Evolutionary conservation across 2,797 vertebrate species (phyloP), one percentile per base, ranked within the genome.

Genomic region (Paramormyrops hopkinsi): DNA sequence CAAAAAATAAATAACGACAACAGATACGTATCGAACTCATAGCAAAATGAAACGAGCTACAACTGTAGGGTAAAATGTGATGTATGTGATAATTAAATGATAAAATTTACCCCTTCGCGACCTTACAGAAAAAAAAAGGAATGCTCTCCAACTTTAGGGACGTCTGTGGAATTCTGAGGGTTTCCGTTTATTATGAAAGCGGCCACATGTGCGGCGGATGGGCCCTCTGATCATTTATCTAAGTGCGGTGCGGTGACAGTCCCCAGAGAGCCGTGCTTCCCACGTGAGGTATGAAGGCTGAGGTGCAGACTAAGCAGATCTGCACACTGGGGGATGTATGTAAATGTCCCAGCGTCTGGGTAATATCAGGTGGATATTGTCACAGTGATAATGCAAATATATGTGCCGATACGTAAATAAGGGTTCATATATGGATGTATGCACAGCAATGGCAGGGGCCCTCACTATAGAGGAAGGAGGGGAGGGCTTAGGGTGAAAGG

Each of bases 401-500:
- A 50, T 29, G 22, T 59, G 25, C 33, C 29, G 25, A 65, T 85
- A 59, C 56, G 14, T 56, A 85, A 85, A 88, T 51, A 65, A 85
- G 46, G 50, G 56, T 86, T 33, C 59, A 65, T 53, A 51, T 73
- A 53, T 86, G 82, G 22, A 59, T 29, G 54, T 50, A 48, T 25
- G 79, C 19, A 69, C 19, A 14, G 1, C 25, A 4, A n/a, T 19
- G 46, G 56, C 59, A 25, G 7, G 56, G n/a, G 54, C 4, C n/a
- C 50, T 4, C 37, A 2, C 2, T 33, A 29, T 25, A 25, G 41
- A 19, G 88, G n/a, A 25, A 48, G 22, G 76, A 12, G 79, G 54
- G 41, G 88, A 19, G 41, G 11, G 83, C 44, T 69, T 69, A 11
- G 51, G 89, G 89, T 89, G 85, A 89, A 90, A 90, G 53, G 89